Percentiles rank a stretch among this genome's conserved stretches.
These are phyloP conservation scores for Ericerus pela DNA, from an alignment of 1,140 invertebrate species.

Conservation along the genomic window DNA sequence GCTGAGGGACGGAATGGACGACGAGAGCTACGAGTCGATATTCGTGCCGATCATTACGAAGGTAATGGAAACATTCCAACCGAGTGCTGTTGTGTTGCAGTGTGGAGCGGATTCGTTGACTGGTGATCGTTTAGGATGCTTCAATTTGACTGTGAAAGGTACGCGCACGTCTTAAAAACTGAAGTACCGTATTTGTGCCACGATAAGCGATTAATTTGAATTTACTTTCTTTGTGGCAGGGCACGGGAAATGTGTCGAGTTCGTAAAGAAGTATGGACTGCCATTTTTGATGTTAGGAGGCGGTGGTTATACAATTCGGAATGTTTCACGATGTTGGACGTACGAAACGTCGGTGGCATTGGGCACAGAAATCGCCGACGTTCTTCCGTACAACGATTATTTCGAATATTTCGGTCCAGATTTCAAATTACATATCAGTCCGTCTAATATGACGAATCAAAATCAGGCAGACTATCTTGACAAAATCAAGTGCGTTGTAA, in stretches of 20 bases:
- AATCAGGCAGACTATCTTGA: slow-evolving; percentile 97
- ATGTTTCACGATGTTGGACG: slow-evolving; percentile 97
- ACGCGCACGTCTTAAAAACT: background rate
- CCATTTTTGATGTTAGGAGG: slow-evolving; percentile 95
- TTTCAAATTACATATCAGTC: slow-evolving; percentile 97
- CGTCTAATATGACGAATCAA: slow-evolving; percentile 98
- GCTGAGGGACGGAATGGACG: slow-evolving; percentile 94
- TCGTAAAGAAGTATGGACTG: slow-evolving; percentile 90
- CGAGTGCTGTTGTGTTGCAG: slow-evolving; percentile 86
- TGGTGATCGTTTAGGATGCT: slow-evolving; percentile 90
- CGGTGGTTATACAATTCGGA: slow-evolving; percentile 93
- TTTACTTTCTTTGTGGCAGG: slow-evolving; percentile 32
- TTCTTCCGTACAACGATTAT: slow-evolving; percentile 98
- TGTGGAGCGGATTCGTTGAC: slow-evolving; percentile 97
- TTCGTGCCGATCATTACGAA: slow-evolving; percentile 96
- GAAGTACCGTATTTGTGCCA: background rate
- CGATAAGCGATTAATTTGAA: background rate
- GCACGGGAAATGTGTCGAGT: slow-evolving; percentile 94
- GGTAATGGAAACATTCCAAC: slow-evolving; percentile 93
- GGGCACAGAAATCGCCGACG: slow-evolving; percentile 90
- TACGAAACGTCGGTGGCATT: slow-evolving; percentile 95
- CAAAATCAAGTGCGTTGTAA: slow-evolving; percentile 78
- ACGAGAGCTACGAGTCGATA: slow-evolving; percentile 92
- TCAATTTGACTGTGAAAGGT: slow-evolving; percentile 91
- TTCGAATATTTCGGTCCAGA: slow-evolving; percentile 99